Evolutionary conservation across 53 echinoderm and acorn worm genomes (phyloP), one percentile per base, ranked within the genome.

Genomic region (Holothuria scabra): DNA sequence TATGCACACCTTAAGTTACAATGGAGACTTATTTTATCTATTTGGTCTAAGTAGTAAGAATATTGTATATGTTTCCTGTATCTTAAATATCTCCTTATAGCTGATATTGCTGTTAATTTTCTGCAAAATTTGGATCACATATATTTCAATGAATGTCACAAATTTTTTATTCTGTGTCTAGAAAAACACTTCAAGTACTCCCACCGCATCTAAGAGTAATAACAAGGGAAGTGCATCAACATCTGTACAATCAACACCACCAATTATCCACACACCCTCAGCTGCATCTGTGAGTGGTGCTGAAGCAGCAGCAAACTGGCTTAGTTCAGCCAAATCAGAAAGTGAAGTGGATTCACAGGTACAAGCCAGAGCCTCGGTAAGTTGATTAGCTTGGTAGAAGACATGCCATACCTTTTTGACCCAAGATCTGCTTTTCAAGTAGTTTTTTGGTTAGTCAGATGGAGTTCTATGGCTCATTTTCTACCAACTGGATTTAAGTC

Each of bases 251-350:
- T 20, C 87, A 52, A 32, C 91, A 19, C 70, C 62, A 9, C 64
- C 85, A 20, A 87, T 58, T 34, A 57, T 66, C 21, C 33, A 84
- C 18, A 8, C 67, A 46, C 67, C 84, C 19, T 9, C 60, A 1
- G 70, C 90, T 1, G 56, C 63, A 34, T 63, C 92, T 52, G 82
- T 93, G 35, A 96, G 84, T 49, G 86, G 93, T 4, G 84, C 92
- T 44, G 90, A 96, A 44, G 97, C 97, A 56, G 97, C 97, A 34
- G 97, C 97, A 46, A 92, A 88, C 30, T 96, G 97, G 97, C 82
- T 96, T 37, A 92, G 90, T 56, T 94, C 92, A 67, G 97, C 97
- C 35, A 94, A 94, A 86, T 94, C 94, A 18, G 97, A 96, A 67
- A 93, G 87, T 28, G 90, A 87, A 2, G 84, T 76, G n/a, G 60